These are phyloP conservation scores for Octopus bimaculoides DNA, from an alignment of 1,140 invertebrate genomes.

Conservation along the genomic window DNA sequence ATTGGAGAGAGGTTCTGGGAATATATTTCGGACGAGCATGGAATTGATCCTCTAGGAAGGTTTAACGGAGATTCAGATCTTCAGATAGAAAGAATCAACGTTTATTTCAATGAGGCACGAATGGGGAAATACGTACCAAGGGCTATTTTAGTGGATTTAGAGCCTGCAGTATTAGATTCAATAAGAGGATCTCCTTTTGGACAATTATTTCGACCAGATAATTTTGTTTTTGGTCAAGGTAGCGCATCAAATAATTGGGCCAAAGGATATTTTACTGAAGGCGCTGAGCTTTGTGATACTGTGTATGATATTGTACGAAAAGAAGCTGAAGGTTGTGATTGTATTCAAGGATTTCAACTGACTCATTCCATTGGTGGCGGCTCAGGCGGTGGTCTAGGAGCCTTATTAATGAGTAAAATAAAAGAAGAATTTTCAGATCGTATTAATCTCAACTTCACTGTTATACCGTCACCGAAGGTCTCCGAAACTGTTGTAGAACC, in stretches of 20 bases:
- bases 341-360: no score
- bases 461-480: slow-evolving; percentile 86
- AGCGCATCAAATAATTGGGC: slow-evolving; percentile 72
- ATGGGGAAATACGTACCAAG: slow-evolving; percentile 84
- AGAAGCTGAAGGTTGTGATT: no score
- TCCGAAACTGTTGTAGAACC: slow-evolving; percentile 57
- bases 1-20: slow-evolving; percentile 68
- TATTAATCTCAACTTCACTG: slow-evolving; percentile 88
- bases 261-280: slow-evolving; percentile 78
- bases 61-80: no score
- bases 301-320: no score
- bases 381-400: slow-evolving; percentile 60
- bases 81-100: no score
- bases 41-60: no score
- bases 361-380: slow-evolving; percentile 63
- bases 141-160: slow-evolving; percentile 76
- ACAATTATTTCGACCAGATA: slow-evolving; percentile 28
- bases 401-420: slow-evolving; percentile 63
- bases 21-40: no score
- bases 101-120: no score
- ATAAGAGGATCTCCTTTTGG: slow-evolving; percentile 51
- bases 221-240: slow-evolving; percentile 55
- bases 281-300: no score
- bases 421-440: slow-evolving; percentile 73
- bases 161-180: slow-evolving; percentile 53